Conservation (phyloP, 53 echinoderm and acorn worm species). For the Arbacia lixula region DNA sequence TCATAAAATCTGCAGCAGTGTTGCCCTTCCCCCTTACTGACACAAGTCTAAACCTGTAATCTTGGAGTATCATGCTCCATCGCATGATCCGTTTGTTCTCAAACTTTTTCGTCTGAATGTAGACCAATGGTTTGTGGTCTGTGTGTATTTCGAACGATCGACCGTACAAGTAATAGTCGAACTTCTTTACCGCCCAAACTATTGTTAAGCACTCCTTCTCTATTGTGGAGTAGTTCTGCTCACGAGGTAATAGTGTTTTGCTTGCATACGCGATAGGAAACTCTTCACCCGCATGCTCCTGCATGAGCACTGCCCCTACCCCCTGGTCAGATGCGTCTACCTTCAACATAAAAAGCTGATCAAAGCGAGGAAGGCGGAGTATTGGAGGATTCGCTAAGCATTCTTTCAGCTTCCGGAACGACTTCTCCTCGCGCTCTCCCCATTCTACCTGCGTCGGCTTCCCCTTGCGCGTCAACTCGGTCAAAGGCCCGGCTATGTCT, state of each 20-base stretch:
- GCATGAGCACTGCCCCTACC: conserved; percentile 49
- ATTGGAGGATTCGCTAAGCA: conserved; percentile 22
- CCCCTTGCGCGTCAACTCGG: conserved; percentile 54
- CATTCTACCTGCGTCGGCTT: conserved; percentile 58
- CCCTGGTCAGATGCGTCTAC: conserved; percentile 44
- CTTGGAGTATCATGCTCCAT: conserved; percentile 31
- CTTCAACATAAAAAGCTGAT: conserved; percentile 17
- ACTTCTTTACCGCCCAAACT: conserved; percentile 19
- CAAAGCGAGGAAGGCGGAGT: not conserved
- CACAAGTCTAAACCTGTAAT: conserved; percentile 26
- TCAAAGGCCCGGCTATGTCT: conserved; percentile 60
- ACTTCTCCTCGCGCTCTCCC: conserved; percentile 50
- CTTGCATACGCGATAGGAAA: conserved; percentile 56
- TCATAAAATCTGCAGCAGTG: conserved; percentile 16
- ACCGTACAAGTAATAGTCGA: conserved; percentile 32
- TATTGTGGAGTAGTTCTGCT: conserved; percentile 12
- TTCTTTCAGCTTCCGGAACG: conserved; percentile 30
- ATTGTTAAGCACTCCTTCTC: conserved; percentile 28
- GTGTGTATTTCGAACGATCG: conserved; percentile 14
- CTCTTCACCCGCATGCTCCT: conserved; percentile 5
- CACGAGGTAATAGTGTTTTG: conserved; percentile 19
- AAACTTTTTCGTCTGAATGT: conserved; percentile 8
- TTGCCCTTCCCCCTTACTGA: conserved; percentile 6
- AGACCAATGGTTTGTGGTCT: conserved; percentile 20
- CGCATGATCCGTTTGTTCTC: conserved; percentile 25